A percentile compares a stretch with the other conserved stretches of the same genome.
Evolutionary conservation across 2,797 vertebrate genomes (phyloP).

Genomic region (Masticophis lateralis): DNA sequence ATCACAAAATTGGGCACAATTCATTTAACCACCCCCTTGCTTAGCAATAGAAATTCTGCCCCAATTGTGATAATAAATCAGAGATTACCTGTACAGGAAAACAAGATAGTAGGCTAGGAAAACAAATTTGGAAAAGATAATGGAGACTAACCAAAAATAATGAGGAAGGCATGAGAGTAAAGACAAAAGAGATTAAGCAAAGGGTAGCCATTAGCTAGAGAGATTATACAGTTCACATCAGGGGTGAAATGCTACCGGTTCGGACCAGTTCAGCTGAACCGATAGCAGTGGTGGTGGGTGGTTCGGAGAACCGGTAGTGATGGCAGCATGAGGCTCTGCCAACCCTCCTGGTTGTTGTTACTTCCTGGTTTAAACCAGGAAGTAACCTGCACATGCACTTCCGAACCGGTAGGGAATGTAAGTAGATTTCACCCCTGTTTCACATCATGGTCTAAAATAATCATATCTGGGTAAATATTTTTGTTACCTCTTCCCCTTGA

Average conservation of each 20-base stretch:
- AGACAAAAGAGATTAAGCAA: not conserved
- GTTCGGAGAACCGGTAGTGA: too few relatives aligned
- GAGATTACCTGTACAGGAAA: not conserved
- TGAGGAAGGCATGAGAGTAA: not conserved
- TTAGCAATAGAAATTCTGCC: not conserved
- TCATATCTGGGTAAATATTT: slow-evolving; percentile 21
- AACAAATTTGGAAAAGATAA: not conserved
- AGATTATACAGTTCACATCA: not conserved
- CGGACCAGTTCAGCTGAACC: too few relatives aligned
- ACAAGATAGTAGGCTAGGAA: not conserved
- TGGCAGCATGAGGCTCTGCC: too few relatives aligned
- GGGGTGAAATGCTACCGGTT: too few relatives aligned
- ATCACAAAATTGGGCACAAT: not conserved
- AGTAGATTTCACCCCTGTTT: not conserved
- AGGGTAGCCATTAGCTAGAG: not conserved
- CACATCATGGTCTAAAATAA: not conserved
- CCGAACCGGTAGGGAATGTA: too few relatives aligned
- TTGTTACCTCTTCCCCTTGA: not conserved
- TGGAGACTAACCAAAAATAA: not conserved
- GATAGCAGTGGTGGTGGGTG: too few relatives aligned
- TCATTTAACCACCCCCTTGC: not conserved
- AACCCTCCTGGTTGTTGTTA: too few relatives aligned
- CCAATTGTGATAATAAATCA: not conserved
- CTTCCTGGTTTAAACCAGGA: too few relatives aligned
- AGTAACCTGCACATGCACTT: too few relatives aligned